Percentiles rank a stretch among this genome's conserved stretches.
Conservation (phyloP, 2,113 vertebrate genomes). For the Eidolon helvum region DNA sequence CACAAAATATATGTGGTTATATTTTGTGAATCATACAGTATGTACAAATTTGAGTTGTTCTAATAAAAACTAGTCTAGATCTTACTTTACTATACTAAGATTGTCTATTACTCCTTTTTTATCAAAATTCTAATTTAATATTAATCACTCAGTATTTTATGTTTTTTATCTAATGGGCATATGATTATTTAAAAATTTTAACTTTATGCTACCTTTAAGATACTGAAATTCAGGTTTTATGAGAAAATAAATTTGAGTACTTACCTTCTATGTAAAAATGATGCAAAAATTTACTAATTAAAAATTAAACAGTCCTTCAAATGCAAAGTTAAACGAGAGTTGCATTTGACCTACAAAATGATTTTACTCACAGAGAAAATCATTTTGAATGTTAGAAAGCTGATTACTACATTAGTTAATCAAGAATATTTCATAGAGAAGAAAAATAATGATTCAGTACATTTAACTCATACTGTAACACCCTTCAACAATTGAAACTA, state of each 20-base stretch:
- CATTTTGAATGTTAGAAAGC: conserved; percentile 75
- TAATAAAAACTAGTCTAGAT: background rate
- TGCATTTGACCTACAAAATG: conserved; percentile 71
- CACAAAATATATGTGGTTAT: background rate
- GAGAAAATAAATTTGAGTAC: conserved; percentile 5
- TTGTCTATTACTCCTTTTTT: background rate
- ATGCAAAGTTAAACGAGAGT: conserved; percentile 38
- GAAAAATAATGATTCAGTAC: conserved; percentile 69
- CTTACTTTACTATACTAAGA: background rate
- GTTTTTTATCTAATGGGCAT: background rate
- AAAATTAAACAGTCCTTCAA: conserved; percentile 43
- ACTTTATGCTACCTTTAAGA: conserved; percentile 32
- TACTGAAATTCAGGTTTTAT: background rate
- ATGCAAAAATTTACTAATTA: conserved; percentile 15
- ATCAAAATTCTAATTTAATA: background rate
- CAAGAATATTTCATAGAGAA: conserved; percentile 17
- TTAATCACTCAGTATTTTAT: background rate
- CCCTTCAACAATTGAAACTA: background rate
- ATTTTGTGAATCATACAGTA: background rate
- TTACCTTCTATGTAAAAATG: conserved; percentile 45
- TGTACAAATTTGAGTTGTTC: background rate
- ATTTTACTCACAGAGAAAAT: conserved; percentile 71
- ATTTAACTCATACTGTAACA: conserved; percentile 70
- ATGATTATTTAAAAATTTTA: background rate
- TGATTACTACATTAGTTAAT: conserved; percentile 55